phyloP scores from a whole-genome alignment of 2,888 invertebrate species.

The Aspidiotus rigidus region DNA sequence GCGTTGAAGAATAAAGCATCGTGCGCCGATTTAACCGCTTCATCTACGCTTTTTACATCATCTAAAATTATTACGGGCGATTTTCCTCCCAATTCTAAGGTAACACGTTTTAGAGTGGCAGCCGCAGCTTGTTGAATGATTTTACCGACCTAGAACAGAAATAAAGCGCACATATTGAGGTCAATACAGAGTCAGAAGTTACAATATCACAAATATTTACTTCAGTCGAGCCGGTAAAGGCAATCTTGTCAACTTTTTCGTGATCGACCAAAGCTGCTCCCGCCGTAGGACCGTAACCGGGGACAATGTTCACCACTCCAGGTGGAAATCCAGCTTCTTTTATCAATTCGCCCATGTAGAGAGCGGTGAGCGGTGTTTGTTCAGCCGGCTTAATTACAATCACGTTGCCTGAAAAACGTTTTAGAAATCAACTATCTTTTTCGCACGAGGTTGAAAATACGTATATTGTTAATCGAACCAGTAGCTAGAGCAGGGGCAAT shows the following conservation, averaged over 20 bases:
- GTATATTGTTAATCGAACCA: slow-evolving; percentile 44
- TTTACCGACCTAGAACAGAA: slow-evolving; percentile 44
- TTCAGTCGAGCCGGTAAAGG: slow-evolving; percentile 69
- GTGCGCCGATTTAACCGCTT: slow-evolving; percentile 38
- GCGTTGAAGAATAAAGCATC: slow-evolving; percentile 37
- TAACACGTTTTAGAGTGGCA: slow-evolving; percentile 69
- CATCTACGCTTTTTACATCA: slow-evolving; percentile 65
- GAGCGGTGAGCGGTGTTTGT: slow-evolving; percentile 71
- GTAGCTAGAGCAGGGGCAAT: slow-evolving; percentile 44
- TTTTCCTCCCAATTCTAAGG: slow-evolving; percentile 81
- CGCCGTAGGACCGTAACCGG: slow-evolving; percentile 66
- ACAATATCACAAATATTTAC: slow-evolving; percentile 41
- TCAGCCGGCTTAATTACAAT: slow-evolving; percentile 75
- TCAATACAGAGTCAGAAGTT: background rate
- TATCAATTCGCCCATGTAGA: slow-evolving; percentile 60
- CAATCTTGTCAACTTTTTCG: slow-evolving; percentile 62
- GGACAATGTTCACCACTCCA: slow-evolving; percentile 67
- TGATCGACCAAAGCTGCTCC: slow-evolving; percentile 63
- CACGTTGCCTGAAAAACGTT: slow-evolving; percentile 44
- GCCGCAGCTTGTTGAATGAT: slow-evolving; percentile 57
- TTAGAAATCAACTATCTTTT: background rate
- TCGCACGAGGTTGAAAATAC: slow-evolving; percentile 17
- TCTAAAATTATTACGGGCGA: slow-evolving; percentile 76
- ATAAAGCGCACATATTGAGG: background rate
- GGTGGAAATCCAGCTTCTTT: slow-evolving; percentile 72